phyloP scores from a whole-genome alignment of 2,888 invertebrate species.

The Ceraclea dissimilis region DNA sequence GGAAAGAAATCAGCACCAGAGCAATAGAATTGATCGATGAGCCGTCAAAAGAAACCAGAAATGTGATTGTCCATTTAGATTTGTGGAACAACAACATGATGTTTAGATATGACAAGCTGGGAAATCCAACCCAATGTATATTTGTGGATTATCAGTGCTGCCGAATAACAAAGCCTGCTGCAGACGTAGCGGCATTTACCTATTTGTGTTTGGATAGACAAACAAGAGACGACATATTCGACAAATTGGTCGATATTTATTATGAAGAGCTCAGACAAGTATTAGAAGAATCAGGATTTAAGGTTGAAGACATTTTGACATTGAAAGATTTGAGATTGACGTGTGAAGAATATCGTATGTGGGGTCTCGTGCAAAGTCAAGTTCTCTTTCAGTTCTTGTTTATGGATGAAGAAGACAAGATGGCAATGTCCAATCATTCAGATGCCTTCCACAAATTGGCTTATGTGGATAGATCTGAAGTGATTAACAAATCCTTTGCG shows the following conservation, averaged over 20 bases:
- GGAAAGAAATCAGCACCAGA: slow-evolving; percentile 5
- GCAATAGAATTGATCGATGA: slow-evolving; percentile 1
- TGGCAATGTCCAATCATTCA: slow-evolving; percentile 3
- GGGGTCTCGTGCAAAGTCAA: slow-evolving; percentile 10
- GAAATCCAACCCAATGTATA: slow-evolving; percentile 27
- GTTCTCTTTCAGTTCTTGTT: slow-evolving; percentile 16
- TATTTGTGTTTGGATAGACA: slow-evolving; percentile 30
- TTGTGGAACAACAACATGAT: slow-evolving; percentile 30
- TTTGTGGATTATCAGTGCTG: slow-evolving; percentile 36
- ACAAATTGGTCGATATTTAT: slow-evolving; percentile 14
- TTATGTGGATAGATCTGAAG: background rate
- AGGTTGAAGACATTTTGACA: slow-evolving; percentile 10
- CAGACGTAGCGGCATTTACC: slow-evolving; percentile 32
- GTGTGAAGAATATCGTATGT: slow-evolving; percentile 13
- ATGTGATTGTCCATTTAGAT: slow-evolving; percentile 27
- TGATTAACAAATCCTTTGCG: too few relatives aligned
- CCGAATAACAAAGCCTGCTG: slow-evolving; percentile 33
- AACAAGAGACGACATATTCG: slow-evolving; percentile 14
- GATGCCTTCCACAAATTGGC: slow-evolving; percentile 8
- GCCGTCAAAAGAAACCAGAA: slow-evolving; percentile 20
- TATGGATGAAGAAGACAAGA: background rate
- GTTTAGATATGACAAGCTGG: slow-evolving; percentile 24
- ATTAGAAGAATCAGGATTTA: slow-evolving; percentile 9
- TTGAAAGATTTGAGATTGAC: slow-evolving; percentile 5
- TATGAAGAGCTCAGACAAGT: slow-evolving; percentile 13